Base-by-base conservation (phyloP, 2,113 vertebrate species). In the Gobius niger region DNA sequence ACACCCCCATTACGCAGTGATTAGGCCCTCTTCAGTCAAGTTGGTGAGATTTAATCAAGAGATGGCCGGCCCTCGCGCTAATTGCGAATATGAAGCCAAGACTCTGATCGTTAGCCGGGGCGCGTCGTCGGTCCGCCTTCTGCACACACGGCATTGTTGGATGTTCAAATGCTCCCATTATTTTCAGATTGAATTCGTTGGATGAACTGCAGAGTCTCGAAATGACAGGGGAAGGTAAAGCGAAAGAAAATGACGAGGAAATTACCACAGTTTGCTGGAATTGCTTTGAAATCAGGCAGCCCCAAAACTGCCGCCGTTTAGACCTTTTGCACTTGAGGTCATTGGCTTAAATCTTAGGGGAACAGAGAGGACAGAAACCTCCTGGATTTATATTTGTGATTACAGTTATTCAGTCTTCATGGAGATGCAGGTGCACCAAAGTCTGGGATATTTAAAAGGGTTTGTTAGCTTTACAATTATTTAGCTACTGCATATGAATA, bases 41-140 rank as follows among this genome's bases (percentile, higher is more conserved):
- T 78, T 63, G 75, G 80, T 76, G 77, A 78, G 81, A 87, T 91
- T 88, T 90, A 91, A 91, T 92, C 85, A 91, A 77, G 82, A 80
- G 52, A 1, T 78, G 61, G 75, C 78, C 81, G 52, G 57, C 76
- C 66, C 65, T 75, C 68, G 75, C 65, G 19, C 80, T 89, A 91
- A 91, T 91, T 91, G 70, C 81, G 76, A 86, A 82, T 84, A 85
- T 84, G 75, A 91, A 77, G 76, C 81, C 81, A 68, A 56, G 70
- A 63, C 79, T 59, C 75, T 79, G 76, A 91, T 89, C 78, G 82
- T 82, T 81, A 80, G 65, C 76, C 44, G 46, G 44, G 68, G 64
- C 54, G 16, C 40, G 13, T 47, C 66, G 9, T 63, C 9, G 54
- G 61, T 9, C 66, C 11, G 44, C 49, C 51, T 47, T 15, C 2